A percentile compares a stretch with the other conserved stretches of the same genome.
Conservation (phyloP, 2,888 invertebrate species). For the Watsonalla cultraria region DNA sequence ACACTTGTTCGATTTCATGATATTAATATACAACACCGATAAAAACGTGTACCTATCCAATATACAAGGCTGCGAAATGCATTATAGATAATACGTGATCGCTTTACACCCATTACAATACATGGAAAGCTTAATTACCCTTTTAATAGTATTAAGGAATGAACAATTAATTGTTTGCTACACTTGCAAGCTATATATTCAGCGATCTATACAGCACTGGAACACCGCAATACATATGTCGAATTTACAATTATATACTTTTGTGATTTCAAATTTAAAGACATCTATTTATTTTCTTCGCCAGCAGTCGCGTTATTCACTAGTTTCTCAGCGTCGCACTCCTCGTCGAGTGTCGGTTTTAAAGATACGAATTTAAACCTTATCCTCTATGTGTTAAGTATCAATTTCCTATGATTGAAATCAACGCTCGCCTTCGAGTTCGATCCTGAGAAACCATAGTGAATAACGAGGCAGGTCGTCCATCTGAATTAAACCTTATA, state of each 20-base stretch:
- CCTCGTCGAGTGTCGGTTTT: too few relatives aligned
- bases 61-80: slow-evolving; percentile 58
- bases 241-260: neutral
- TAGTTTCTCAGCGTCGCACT: too few relatives aligned
- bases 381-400: too few relatives aligned
- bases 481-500: too few relatives aligned
- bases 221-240: neutral
- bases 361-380: too few relatives aligned
- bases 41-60: slow-evolving; percentile 33
- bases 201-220: neutral
- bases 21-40: slow-evolving; percentile 58
- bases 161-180: slow-evolving; percentile 25
- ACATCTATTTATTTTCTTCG: too few relatives aligned
- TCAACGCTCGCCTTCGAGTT: too few relatives aligned
- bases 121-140: slow-evolving; percentile 28
- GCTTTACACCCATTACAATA: slow-evolving; percentile 37
- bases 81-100: slow-evolving; percentile 38
- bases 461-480: too few relatives aligned
- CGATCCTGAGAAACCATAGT: too few relatives aligned
- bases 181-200: neutral
- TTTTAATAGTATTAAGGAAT: slow-evolving; percentile 30
- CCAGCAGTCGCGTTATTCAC: too few relatives aligned
- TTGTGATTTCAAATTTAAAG: too few relatives aligned
- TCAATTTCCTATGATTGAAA: too few relatives aligned
- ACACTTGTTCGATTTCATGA: slow-evolving; percentile 72